A percentile compares a stretch with the other conserved stretches of the same genome.
Evolutionary conservation across 2,888 invertebrate genomes (phyloP).

Genomic region (Ophion obscuratus): DNA sequence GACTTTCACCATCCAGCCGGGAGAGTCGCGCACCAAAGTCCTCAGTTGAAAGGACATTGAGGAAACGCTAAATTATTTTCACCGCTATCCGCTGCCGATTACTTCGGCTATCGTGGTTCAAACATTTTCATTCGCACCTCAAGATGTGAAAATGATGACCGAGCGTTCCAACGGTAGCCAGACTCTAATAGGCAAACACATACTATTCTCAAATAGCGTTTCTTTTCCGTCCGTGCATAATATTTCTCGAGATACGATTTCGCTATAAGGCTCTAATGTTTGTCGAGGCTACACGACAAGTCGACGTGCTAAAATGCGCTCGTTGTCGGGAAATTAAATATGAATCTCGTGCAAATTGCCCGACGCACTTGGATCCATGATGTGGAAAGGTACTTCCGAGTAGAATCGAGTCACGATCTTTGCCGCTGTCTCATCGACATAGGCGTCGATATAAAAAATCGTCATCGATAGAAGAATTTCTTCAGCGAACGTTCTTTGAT

Average conservation of each 20-base stretch:
- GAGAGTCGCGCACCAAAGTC: not conserved
- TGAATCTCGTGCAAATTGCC: not conserved
- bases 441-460: not conserved
- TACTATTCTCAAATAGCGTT: not conserved
- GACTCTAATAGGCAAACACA: constrained; percentile 33
- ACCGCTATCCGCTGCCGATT: not conserved
- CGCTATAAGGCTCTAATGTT: constrained; percentile 53
- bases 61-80: not conserved
- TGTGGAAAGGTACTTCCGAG: not conserved
- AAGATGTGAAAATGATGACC: not conserved
- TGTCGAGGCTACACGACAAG: constrained; percentile 36
- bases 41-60: not conserved
- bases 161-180: constrained; percentile 13
- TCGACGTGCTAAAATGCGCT: constrained; percentile 58
- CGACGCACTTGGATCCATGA: not conserved
- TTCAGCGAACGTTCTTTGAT: not conserved
- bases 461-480: not conserved
- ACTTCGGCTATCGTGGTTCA: not conserved
- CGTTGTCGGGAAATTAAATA: constrained; percentile 15
- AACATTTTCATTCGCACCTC: constrained; percentile 26
- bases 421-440: too few species aligned
- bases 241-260: constrained; percentile 32
- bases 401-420: not conserved
- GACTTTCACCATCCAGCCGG: not conserved
- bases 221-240: not conserved